Evolutionary conservation across 2,797 vertebrate species (phyloP).

Genomic region (Diplodus sargus): DNA sequence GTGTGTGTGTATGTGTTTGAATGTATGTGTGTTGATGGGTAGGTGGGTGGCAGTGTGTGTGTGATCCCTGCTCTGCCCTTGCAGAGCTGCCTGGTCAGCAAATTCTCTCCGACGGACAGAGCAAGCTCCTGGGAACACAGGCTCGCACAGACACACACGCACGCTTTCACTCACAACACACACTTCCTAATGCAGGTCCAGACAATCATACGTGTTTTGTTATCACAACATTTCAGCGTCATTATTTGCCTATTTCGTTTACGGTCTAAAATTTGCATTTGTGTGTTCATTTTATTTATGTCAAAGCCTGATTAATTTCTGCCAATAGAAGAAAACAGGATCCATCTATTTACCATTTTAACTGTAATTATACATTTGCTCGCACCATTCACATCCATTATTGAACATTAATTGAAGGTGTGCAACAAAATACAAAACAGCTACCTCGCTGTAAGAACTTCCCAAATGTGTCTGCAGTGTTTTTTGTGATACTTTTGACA

Average conservation of each 20-base stretch:
- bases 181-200: conserved; percentile 17
- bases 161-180: conserved; percentile 31
- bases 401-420: conserved; percentile 20
- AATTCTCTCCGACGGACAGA: conserved; percentile 71
- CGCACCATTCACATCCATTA: neutral
- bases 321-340: neutral
- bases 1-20: conserved; percentile 9
- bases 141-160: conserved; percentile 23
- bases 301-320: conserved; percentile 22
- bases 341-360: conserved; percentile 4
- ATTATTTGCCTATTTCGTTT: conserved; percentile 14
- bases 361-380: conserved; percentile 11
- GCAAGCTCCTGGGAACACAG: conserved; percentile 52
- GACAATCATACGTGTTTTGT: conserved; percentile 11
- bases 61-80: conserved; percentile 67
- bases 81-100: conserved; percentile 72
- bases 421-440: conserved; percentile 24
- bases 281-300: conserved; percentile 24
- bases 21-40: conserved; percentile 9
- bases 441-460: conserved; percentile 4
- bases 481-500: conserved; percentile 47
- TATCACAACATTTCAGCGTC: conserved; percentile 25
- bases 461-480: conserved; percentile 25
- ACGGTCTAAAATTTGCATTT: conserved; percentile 36
- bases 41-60: neutral